phyloP scores from a whole-genome alignment of 2,113 vertebrate species.

The Psilopogon haemacephalus region DNA sequence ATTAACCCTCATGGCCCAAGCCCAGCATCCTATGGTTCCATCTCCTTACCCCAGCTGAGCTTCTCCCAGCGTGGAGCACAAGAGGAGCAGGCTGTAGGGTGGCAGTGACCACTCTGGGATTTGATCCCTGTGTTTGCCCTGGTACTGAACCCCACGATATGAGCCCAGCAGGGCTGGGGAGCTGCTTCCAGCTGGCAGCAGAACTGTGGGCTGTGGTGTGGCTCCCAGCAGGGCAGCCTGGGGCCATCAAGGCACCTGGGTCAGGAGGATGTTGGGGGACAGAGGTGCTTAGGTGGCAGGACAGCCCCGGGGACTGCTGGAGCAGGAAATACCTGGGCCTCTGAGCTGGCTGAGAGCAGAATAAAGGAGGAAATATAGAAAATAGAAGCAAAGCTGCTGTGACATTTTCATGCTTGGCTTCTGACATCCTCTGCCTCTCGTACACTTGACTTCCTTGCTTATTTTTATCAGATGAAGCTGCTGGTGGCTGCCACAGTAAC shows the following conservation, averaged over 20 bases:
- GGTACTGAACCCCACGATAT: not conserved
- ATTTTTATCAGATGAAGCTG: slow-evolving; percentile 71
- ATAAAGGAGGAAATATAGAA: slow-evolving; percentile 35
- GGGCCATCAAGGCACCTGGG: accelerated
- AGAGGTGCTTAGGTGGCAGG: not conserved
- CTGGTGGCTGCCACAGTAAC: slow-evolving; percentile 62
- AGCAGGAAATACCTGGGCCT: not conserved
- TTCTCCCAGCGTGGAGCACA: accelerated
- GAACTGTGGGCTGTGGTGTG: not conserved
- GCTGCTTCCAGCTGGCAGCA: not conserved
- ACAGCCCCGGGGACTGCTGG: not conserved
- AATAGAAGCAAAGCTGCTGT: slow-evolving; percentile 41
- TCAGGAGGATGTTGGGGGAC: not conserved
- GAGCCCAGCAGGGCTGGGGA: not conserved
- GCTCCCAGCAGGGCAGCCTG: not conserved
- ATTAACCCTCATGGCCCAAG: no score
- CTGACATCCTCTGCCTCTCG: slow-evolving; percentile 31
- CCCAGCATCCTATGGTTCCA: no score
- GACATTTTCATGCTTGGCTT: slow-evolving; percentile 58
- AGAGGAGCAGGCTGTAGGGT: accelerated
- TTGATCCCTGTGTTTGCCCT: not conserved
- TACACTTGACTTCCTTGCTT: slow-evolving; percentile 51
- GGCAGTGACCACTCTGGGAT: not conserved
- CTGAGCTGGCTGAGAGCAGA: not conserved
- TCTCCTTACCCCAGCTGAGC: not conserved